phyloP scores from a whole-genome alignment of 2,113 vertebrate species.

The Halcyon malimbica region DNA sequence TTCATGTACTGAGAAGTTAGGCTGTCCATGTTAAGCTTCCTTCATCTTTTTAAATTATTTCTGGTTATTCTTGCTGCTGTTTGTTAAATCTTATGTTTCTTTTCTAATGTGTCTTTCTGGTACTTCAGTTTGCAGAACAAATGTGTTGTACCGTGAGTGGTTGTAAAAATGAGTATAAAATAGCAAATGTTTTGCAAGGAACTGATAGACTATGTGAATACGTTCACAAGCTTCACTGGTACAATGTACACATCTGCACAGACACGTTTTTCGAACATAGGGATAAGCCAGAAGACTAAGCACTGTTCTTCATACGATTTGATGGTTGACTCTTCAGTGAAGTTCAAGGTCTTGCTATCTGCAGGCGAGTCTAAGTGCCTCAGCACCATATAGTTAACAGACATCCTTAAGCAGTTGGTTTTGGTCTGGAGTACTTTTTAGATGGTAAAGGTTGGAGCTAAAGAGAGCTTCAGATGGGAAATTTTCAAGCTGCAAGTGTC shows the following conservation, averaged over 20 bases:
- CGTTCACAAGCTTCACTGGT: not conserved
- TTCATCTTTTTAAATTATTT: not conserved
- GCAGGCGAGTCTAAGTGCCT: not conserved
- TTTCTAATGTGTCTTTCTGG: not conserved
- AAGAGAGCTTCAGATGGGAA: not conserved
- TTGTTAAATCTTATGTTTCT: not conserved
- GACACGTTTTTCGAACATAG: not conserved
- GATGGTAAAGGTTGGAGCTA: not conserved
- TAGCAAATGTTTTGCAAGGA: not conserved
- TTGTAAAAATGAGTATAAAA: not conserved
- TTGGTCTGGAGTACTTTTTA: not conserved
- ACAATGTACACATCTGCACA: fast-evolving
- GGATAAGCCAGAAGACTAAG: not conserved
- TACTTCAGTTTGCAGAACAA: not conserved
- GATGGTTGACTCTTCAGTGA: not conserved
- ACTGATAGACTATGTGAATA: not conserved
- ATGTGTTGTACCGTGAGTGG: not conserved
- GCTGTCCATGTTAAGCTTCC: not conserved
- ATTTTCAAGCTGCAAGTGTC: not conserved
- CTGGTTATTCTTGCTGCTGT: not conserved
- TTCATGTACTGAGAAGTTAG: not conserved
- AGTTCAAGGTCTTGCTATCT: not conserved
- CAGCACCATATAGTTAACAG: not conserved
- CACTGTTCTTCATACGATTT: not conserved
- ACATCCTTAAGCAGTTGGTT: not conserved